Evolutionary conservation across 2,113 vertebrate genomes (phyloP).

Genomic region (Aldabrachelys gigantea): DNA sequence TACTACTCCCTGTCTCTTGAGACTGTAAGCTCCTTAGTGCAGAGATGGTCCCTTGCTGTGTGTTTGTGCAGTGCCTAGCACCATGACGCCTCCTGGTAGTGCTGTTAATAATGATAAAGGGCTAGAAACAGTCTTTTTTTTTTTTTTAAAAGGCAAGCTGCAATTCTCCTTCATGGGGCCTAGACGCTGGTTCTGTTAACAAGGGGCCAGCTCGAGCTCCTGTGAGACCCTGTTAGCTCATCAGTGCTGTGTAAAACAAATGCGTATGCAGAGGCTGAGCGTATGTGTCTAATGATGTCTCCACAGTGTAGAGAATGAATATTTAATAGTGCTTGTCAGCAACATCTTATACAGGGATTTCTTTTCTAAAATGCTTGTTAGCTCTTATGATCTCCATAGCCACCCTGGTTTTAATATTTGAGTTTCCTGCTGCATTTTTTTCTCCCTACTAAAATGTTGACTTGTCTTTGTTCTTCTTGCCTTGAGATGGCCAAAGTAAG

Average conservation of each 20-base stretch:
- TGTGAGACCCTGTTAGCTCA: slow-evolving; percentile 11
- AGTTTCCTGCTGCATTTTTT: slow-evolving; percentile 35
- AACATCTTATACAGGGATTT: slow-evolving; percentile 77
- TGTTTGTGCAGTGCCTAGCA: not conserved
- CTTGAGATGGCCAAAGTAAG: not conserved
- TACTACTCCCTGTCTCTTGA: not conserved
- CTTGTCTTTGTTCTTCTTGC: not conserved
- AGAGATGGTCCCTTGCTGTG: not conserved
- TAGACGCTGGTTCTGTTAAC: not conserved
- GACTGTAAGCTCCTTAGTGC: not conserved
- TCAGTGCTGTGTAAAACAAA: slow-evolving; percentile 59
- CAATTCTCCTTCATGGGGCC: not conserved
- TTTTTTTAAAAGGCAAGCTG: fast-evolving
- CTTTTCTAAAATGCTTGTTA: slow-evolving; percentile 76
- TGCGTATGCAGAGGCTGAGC: slow-evolving; percentile 53
- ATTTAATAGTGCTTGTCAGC: slow-evolving; percentile 87
- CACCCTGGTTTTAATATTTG: slow-evolving; percentile 12
- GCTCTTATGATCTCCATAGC: slow-evolving; percentile 58
- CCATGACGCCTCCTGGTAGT: not conserved
- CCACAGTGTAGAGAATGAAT: slow-evolving; percentile 83
- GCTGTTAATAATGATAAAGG: not conserved
- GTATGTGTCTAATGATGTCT: slow-evolving; percentile 82
- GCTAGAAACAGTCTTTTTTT: not conserved
- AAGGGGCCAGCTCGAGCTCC: not conserved
- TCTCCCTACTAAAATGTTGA: slow-evolving; percentile 4